phyloP scores from a whole-genome alignment of 2,113 vertebrate species.

The Phoxinus phoxinus region DNA sequence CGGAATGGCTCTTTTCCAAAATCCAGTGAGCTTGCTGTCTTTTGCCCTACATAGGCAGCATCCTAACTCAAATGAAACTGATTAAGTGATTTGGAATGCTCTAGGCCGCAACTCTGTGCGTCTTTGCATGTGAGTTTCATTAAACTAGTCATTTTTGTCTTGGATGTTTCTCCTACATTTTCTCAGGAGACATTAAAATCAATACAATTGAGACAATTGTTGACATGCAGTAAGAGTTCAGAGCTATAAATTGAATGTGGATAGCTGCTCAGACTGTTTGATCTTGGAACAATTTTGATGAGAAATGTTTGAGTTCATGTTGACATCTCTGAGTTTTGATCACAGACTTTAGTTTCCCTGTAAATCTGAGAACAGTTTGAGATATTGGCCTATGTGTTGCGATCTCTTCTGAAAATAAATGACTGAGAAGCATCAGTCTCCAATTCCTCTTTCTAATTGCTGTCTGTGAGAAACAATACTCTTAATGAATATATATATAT shows the following conservation, averaged over 20 bases:
- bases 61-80: background rate
- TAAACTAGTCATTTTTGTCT: background rate
- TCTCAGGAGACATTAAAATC: background rate
- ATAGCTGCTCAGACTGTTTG: background rate
- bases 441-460: too few species aligned
- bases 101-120: background rate
- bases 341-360: background rate
- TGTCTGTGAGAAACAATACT: background rate
- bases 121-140: background rate
- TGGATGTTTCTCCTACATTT: background rate
- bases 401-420: background rate
- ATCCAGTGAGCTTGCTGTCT: background rate
- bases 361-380: background rate
- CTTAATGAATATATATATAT: too few species aligned
- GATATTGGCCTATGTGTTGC: background rate
- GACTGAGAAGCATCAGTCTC: background rate
- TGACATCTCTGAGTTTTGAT: slow-evolving; percentile 5
- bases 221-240: slow-evolving; percentile 10
- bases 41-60: background rate
- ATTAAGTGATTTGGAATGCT: background rate
- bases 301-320: background rate
- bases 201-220: slow-evolving; percentile 15
- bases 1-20: slow-evolving; percentile 1
- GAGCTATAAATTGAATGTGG: background rate
- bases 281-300: slow-evolving; percentile 5